A percentile compares a stretch with the other conserved stretches of the same genome.
These are phyloP conservation scores for Dissostichus mawsoni DNA, from an alignment of 2,113 vertebrate species.

Conservation along the genomic window DNA sequence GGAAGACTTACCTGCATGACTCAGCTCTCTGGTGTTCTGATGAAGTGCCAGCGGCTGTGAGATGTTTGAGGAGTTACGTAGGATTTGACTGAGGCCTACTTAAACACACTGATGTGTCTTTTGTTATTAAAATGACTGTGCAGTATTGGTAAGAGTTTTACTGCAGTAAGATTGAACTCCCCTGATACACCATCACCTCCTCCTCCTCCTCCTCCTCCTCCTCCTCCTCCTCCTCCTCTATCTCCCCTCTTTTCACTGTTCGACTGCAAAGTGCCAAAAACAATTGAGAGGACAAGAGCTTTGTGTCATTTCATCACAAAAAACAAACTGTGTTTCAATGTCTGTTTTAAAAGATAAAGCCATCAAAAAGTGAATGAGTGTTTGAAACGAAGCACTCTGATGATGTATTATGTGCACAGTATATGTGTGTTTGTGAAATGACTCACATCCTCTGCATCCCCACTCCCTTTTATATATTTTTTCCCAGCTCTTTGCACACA, in stretches of 20 bases:
- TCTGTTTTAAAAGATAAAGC: slow-evolving; percentile 9
- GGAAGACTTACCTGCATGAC: slow-evolving; percentile 1
- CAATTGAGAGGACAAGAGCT: slow-evolving; percentile 35
- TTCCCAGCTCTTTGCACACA: slow-evolving; percentile 21
- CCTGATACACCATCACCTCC: slow-evolving; percentile 16
- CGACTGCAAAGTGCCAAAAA: slow-evolving; percentile 21
- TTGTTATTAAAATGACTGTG: not conserved
- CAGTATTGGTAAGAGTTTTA: not conserved
- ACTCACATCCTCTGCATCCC: slow-evolving; percentile 42
- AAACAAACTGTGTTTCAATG: slow-evolving; percentile 31
- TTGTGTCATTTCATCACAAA: slow-evolving; percentile 48
- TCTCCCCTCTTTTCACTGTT: not conserved
- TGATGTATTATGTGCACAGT: not conserved
- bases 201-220: not conserved
- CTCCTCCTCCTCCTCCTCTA: slow-evolving; percentile 8
- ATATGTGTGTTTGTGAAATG: slow-evolving; percentile 31
- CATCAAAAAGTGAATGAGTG: too few relatives aligned
- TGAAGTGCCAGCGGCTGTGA: slow-evolving; percentile 23
- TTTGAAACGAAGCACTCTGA: slow-evolving; percentile 42
- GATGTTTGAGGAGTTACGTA: slow-evolving; percentile 11
- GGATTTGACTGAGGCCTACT: slow-evolving; percentile 27
- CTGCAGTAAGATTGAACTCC: not conserved
- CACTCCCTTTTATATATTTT: not conserved
- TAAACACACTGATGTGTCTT: not conserved
- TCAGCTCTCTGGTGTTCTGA: not conserved